Conservation (phyloP, 2,797 vertebrate genomes). For the Pangasius mekongensis region DNA sequence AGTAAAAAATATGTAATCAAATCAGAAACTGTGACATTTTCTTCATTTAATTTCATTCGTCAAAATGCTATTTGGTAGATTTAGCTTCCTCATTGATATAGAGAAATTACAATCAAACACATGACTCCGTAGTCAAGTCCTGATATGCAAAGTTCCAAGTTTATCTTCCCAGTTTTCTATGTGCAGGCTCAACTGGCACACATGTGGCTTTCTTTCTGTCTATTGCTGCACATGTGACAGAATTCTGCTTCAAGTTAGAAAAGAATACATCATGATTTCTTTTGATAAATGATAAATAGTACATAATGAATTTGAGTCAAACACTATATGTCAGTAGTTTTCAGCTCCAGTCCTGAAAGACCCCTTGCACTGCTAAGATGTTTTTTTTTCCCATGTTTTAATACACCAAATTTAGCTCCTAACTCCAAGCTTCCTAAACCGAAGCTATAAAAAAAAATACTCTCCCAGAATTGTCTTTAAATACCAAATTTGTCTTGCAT, state of each 20-base stretch:
- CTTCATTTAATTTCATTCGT: constrained; percentile 46
- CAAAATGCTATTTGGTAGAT: constrained; percentile 36
- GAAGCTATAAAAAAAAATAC: neutral
- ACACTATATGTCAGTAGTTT: constrained; percentile 63
- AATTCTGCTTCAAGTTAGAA: constrained; percentile 53
- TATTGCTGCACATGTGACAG: constrained; percentile 16
- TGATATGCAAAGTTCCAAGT: constrained; percentile 33
- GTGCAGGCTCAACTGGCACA: constrained; percentile 30
- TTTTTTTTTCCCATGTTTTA: constrained; percentile 13
- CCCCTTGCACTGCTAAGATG: constrained; percentile 30
- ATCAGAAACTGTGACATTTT: constrained; percentile 27
- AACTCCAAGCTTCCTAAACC: neutral
- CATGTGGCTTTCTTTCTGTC: constrained; percentile 8
- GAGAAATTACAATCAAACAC: constrained; percentile 19
- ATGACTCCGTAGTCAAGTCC: constrained; percentile 36
- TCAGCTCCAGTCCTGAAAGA: constrained; percentile 62
- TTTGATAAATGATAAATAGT: constrained; percentile 63
- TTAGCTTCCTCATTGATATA: constrained; percentile 18
- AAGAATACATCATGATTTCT: constrained; percentile 64
- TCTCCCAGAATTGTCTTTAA: neutral
- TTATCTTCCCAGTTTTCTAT: constrained; percentile 21
- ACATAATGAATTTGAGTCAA: constrained; percentile 54
- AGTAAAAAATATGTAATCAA: neutral
- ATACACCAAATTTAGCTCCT: constrained; percentile 4
- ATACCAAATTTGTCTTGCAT: constrained; percentile 6